These are phyloP conservation scores for Orthonyx spaldingii DNA, from an alignment of 2,113 vertebrate species.

Conservation along the genomic window DNA sequence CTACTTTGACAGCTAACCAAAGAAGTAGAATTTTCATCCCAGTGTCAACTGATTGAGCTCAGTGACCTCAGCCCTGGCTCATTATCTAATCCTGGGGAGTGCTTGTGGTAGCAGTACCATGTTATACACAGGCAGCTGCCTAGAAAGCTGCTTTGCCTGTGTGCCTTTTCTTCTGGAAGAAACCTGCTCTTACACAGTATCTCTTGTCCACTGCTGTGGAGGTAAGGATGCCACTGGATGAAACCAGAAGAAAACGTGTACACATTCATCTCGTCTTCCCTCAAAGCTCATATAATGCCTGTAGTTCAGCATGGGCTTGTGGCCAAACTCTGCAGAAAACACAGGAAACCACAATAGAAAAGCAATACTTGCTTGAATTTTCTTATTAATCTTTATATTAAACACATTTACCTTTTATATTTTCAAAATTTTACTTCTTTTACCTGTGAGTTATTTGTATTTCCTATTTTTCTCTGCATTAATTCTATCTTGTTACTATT, in stretches of 20 bases:
- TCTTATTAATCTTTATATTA: background rate
- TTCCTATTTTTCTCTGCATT: background rate
- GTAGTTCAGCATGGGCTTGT: background rate
- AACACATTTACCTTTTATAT: background rate
- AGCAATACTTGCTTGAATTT: background rate
- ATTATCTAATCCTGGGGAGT: background rate
- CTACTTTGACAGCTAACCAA: background rate
- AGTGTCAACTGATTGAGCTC: background rate
- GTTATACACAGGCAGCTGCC: background rate
- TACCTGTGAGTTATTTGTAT: background rate
- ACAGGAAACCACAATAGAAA: background rate
- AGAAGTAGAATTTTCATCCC: background rate
- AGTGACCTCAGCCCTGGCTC: background rate
- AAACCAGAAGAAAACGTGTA: background rate
- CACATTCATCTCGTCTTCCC: background rate
- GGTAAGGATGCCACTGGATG: background rate
- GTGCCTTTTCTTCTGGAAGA: background rate
- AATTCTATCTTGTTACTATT: background rate
- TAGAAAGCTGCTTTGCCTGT: background rate
- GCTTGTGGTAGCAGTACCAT: background rate
- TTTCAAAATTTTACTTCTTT: background rate
- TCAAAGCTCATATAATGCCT: background rate
- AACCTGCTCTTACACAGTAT: fast-evolving
- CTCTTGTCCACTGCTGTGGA: background rate
- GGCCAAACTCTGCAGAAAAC: background rate